Percentiles rank a stretch among this genome's conserved stretches.
These are phyloP conservation scores for Papilio aristodemus DNA, from an alignment of 1,140 invertebrate genomes.

Conservation along the genomic window DNA sequence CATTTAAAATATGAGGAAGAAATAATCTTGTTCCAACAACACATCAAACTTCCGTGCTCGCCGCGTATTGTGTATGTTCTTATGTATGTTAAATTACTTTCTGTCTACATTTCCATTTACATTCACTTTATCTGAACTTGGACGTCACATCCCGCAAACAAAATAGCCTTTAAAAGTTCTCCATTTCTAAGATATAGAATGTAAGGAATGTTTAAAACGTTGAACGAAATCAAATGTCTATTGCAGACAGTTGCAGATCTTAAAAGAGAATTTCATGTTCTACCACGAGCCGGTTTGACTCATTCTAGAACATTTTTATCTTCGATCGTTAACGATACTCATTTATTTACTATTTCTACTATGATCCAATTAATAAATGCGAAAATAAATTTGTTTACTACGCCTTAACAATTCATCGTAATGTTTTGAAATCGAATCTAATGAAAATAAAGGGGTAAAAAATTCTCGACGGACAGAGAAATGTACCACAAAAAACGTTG, in stretches of 20 bases:
- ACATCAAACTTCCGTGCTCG: neutral
- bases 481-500: no score
- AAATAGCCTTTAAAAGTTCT: slow-evolving; percentile 17
- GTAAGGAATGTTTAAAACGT: neutral
- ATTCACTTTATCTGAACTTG: slow-evolving; percentile 26
- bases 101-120: slow-evolving; percentile 17
- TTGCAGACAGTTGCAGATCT: slow-evolving; percentile 21
- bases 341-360: no score
- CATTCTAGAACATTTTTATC: neutral
- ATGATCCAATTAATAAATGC: no score
- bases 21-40: neutral
- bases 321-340: neutral
- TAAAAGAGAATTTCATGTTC: slow-evolving; percentile 6
- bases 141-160: slow-evolving; percentile 1
- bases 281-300: neutral
- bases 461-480: no score
- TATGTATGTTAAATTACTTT: slow-evolving; percentile 17
- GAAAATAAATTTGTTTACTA: no score
- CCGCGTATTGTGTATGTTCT: neutral
- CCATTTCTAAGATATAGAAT: slow-evolving; percentile 19
- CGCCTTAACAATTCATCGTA: no score
- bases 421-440: no score
- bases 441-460: no score
- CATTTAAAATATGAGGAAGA: neutral
- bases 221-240: neutral